A percentile compares a stretch with the other conserved stretches of the same genome.
These are phyloP conservation scores for Polydrusus cervinus DNA, from an alignment of 2,888 invertebrate species.

Conservation along the genomic window DNA sequence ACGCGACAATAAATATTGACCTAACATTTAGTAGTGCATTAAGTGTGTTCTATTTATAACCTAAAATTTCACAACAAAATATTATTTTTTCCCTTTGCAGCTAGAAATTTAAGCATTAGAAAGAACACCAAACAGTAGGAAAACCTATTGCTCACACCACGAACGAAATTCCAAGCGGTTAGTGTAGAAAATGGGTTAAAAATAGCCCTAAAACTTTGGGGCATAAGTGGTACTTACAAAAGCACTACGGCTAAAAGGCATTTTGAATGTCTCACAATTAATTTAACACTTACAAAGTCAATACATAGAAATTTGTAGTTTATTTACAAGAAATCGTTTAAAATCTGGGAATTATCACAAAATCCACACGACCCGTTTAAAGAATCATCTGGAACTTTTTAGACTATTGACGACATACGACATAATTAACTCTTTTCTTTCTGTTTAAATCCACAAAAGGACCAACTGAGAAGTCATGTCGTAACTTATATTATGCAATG, in stretches of 20 bases:
- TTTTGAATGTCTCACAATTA: slow-evolving; percentile 43
- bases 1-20: slow-evolving; percentile 35
- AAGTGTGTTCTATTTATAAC: slow-evolving; percentile 45
- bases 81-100: slow-evolving; percentile 1
- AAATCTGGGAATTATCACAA: slow-evolving; percentile 38
- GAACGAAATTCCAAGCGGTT: slow-evolving; percentile 43
- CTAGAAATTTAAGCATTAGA: slow-evolving; percentile 26
- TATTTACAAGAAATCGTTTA: slow-evolving; percentile 29
- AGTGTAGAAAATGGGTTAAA: slow-evolving; percentile 44
- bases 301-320: slow-evolving; percentile 27
- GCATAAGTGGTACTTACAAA: slow-evolving; percentile 48
- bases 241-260: slow-evolving; percentile 52
- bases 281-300: slow-evolving; percentile 26
- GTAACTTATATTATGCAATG: slow-evolving; percentile 47
- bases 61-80: slow-evolving; percentile 36
- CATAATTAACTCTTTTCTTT: neutral
- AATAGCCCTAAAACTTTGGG: slow-evolving; percentile 42
- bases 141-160: slow-evolving; percentile 26
- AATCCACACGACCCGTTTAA: slow-evolving; percentile 42
- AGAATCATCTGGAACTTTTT: slow-evolving; percentile 53
- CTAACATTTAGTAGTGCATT: slow-evolving; percentile 13
- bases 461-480: slow-evolving; percentile 18
- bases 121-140: slow-evolving; percentile 36
- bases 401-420: slow-evolving; percentile 26
- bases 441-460: neutral